These are phyloP conservation scores for Pangasianodon gigas DNA, from an alignment of 2,113 vertebrate species.

Conservation along the genomic window DNA sequence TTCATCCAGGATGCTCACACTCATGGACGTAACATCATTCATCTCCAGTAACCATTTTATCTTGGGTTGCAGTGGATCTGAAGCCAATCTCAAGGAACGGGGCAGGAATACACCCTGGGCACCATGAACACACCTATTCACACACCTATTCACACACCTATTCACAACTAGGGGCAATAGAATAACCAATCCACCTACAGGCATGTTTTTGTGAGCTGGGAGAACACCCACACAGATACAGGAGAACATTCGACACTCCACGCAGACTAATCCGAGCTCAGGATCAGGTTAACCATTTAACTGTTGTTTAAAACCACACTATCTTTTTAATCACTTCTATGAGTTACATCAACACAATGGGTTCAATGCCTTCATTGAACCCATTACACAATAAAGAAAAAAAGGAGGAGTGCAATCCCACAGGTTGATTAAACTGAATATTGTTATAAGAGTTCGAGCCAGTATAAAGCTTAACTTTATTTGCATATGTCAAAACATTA, in stretches of 20 bases:
- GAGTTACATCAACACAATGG: too few relatives aligned
- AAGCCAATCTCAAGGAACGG: neutral
- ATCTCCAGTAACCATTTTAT: conserved; percentile 3
- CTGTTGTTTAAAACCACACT: neutral
- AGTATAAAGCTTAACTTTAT: too few relatives aligned
- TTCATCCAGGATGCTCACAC: neutral
- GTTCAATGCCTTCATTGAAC: neutral
- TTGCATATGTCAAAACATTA: too few relatives aligned
- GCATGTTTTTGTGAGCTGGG: neutral
- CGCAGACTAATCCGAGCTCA: neutral
- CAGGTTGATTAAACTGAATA: neutral
- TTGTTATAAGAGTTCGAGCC: neutral
- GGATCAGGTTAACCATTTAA: neutral
- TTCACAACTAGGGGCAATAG: neutral
- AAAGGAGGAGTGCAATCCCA: neutral
- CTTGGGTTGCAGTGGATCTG: neutral
- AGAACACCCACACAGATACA: neutral
- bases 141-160: neutral
- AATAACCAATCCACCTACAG: neutral
- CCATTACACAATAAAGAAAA: neutral
- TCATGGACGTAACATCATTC: neutral
- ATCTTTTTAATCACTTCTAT: neutral
- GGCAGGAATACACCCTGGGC: neutral
- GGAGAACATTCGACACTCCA: neutral
- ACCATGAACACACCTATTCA: neutral